Conservation (phyloP, 2,113 vertebrate genomes). For the Psittacara wagleri region DNA sequence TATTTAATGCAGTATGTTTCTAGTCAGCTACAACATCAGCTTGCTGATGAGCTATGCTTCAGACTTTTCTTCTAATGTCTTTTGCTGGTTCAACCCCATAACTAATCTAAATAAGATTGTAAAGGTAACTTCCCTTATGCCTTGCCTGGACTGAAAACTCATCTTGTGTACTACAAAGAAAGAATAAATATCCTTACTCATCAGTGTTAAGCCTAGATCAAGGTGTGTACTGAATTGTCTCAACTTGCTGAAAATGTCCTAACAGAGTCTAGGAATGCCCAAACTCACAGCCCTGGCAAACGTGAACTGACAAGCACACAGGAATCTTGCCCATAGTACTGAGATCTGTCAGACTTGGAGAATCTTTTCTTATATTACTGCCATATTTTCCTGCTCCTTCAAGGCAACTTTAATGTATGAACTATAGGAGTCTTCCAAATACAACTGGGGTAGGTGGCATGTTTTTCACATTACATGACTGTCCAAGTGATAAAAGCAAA, state of each 20-base stretch:
- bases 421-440: neutral
- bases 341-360: neutral
- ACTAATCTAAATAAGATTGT: neutral
- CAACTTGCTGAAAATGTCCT: neutral
- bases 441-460: neutral
- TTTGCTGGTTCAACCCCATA: neutral
- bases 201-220: neutral
- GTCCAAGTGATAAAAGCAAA: neutral
- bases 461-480: neutral
- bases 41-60: neutral
- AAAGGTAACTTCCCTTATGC: neutral
- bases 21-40: neutral
- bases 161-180: neutral
- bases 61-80: neutral
- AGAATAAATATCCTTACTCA: neutral
- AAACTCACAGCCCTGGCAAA: neutral
- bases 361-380: neutral
- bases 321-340: neutral
- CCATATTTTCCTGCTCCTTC: neutral
- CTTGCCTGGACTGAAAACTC: neutral
- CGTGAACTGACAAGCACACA: neutral
- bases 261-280: neutral
- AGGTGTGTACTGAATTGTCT: neutral
- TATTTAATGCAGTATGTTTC: neutral
- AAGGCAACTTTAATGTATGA: neutral